Evolutionary conservation across 2,113 vertebrate species (phyloP), one percentile per base, ranked within the genome.

Genomic region (Pheucticus melanocephalus): DNA sequence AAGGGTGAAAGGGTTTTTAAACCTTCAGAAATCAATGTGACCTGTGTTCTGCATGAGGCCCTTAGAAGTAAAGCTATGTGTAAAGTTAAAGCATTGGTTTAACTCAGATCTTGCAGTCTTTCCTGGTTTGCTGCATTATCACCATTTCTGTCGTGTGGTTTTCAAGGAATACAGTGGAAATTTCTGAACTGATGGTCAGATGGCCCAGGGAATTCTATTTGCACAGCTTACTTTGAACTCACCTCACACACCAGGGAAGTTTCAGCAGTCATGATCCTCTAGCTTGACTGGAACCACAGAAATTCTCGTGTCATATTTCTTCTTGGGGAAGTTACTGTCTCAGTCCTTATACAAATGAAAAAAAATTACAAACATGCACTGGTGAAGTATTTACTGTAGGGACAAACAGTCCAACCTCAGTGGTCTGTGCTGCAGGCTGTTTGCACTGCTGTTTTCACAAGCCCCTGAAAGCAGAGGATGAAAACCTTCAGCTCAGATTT

Each of bases 261-360:
- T 81, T 59, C 8, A 6, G 47, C 33, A 45, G 24, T 35, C 51
- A 11, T 33, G 14, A 37, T 66, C 48, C 70, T 71, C 51, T 23
- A 15, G 47, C 44, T 78, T 24, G 22, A 76, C n/a, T 69, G 15
- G 35, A 88, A 90, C 30, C 50, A 47, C 68, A 84, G 63, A 80
- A 87, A 80, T 33, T n/a, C 45, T 76, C 25, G 27, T 50, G 63
- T 47, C 42, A 18, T n/a, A 60, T 91, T 82, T 94, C 80, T 81
- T 82, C 39, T 80, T 95, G 68, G 78, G 76, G 94, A 96, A 94
- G 82, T 95, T n/a, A 44, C 70, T 82, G 87, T 83, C 90, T 86
- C 2, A 0, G 27, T 30, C 50, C 44, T 88, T 95, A 70, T 33
- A 93, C 78, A 87, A 89, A 91, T 85, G 63, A 45, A 64, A 89